Conservation (phyloP, 2,888 invertebrate genomes). For the Argyresthia albistria region DNA sequence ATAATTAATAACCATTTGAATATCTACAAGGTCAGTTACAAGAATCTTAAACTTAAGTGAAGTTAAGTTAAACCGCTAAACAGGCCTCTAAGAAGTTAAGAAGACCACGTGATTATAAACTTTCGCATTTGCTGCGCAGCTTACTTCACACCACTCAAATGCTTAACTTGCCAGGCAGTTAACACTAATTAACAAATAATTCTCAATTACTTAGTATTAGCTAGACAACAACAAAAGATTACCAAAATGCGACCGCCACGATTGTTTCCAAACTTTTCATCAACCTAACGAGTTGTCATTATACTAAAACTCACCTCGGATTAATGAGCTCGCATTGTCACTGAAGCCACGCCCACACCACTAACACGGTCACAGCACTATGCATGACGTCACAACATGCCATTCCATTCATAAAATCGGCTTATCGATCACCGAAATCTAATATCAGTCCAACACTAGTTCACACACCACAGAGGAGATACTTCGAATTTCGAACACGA, state of each 20-base stretch:
- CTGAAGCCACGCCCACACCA: constrained; percentile 46
- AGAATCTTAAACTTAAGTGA: too few relatives aligned
- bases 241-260: background rate
- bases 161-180: too few relatives aligned
- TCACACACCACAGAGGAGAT: constrained; percentile 5
- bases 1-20: too few relatives aligned
- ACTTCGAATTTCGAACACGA: constrained; percentile 16
- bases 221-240: too few relatives aligned
- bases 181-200: too few relatives aligned
- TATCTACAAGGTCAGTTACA: too few relatives aligned
- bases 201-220: too few relatives aligned
- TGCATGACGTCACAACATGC: constrained; percentile 64
- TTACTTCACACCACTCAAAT: too few relatives aligned
- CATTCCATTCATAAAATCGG: constrained; percentile 60
- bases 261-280: background rate
- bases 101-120: too few relatives aligned
- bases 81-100: too few relatives aligned
- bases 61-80: too few relatives aligned
- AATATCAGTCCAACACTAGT: constrained; percentile 29
- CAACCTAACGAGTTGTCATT: background rate
- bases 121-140: too few relatives aligned
- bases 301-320: constrained; percentile 51
- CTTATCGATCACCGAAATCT: constrained; percentile 30
- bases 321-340: constrained; percentile 66
- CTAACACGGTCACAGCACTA: constrained; percentile 59